Base-by-base conservation (phyloP, 2,888 invertebrate species). In the Notodonta dromedarius region DNA sequence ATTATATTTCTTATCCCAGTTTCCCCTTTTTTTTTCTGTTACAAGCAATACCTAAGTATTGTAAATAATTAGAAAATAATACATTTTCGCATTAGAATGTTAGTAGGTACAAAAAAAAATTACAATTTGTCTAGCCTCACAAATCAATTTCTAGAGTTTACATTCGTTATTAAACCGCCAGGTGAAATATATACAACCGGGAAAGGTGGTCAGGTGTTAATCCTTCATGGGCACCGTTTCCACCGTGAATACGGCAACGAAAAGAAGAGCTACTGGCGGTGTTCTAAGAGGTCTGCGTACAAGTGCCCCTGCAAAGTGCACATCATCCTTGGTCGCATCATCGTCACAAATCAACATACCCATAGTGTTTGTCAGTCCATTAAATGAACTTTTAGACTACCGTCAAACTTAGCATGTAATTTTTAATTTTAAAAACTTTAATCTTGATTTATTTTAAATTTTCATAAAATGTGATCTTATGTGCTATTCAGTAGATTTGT, bases 221-320 rank as follows among this genome's bases (percentile, higher is more conserved):
- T 86, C 7, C 70, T 86, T 13, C 68, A 71, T 2, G 85, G 84
- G 0, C 72, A 88, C 60, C 79, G 85, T 0, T 90, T 85, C 67
- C 80, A 88, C 62, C 76, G 83, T 7, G 85, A 88, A 48, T 88
- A 88, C 51, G 82, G 80, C 0, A 82, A 82, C n/a, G 76, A 76
- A 1, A 59, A 64, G 6, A 77, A 76, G 13, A 89, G 90, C 58
- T 87, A 84, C 69, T 90, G 89, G 89, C 76, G 90, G 2, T 90
- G 90, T 58, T 78, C 80, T 1, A 89, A 86, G 62, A 76, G 87
- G 59, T 59, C 78, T 0, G 66, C 77, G 0, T 70, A 72, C 42
- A 72, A 78, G 14, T 89, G 89, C 63, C 87, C 84, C 67, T 84
- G 83, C 62, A 85, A 78, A 61, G 78, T 86, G 9, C 77, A 80